Evolutionary conservation across 2,888 invertebrate species (phyloP), one percentile per base, ranked within the genome.

Genomic region (Drosophila recens): DNA sequence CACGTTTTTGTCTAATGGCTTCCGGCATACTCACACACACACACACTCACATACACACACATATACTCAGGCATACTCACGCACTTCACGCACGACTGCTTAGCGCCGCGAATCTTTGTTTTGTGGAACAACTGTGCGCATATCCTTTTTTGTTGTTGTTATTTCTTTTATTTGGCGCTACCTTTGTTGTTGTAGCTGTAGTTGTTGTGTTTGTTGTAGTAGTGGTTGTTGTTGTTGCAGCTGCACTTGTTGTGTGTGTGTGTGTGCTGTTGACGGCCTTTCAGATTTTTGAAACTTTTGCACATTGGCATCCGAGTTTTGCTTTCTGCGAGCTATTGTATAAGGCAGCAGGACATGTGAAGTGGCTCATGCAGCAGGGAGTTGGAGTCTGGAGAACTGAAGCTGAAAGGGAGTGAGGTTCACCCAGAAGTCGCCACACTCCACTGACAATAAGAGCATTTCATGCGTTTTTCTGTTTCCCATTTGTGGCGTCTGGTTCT

Each of bases 1-100:
- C 82, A 79, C 82, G 82, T 84, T 84, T 87, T 86, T 84, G 82
- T 87, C 86, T 87, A 89, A 89, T 89, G 85, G 89, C 72, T 87
- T 86, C 89, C 86, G 89, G 87, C 82, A 59, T 59, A 59, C 79
- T 67, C 33, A 45, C 79, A 65, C 33, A 45, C 46, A 46, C 38
- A 30, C 51, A 36, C 11, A 34, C 52, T 20, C 36, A 58, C 17
- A 52, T 51, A 52, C 54, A 23, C 53, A 33, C 67, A n/a, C 46
- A 56, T 48, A 42, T 38, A 20, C 49, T 10, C 8, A 34, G 15
- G 8, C 9, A 63, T 27, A 70, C 61, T 63, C 67, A 87, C 80
- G 86, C 88, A 83, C 74, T 80, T 84, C 68, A 86, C 87, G 87
- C 87, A 87, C 79, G 87, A 74, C 75, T 87, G 84, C 87, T 72